Evolutionary conservation across 2,113 vertebrate species (phyloP).

Genomic region (Passer montanus): DNA sequence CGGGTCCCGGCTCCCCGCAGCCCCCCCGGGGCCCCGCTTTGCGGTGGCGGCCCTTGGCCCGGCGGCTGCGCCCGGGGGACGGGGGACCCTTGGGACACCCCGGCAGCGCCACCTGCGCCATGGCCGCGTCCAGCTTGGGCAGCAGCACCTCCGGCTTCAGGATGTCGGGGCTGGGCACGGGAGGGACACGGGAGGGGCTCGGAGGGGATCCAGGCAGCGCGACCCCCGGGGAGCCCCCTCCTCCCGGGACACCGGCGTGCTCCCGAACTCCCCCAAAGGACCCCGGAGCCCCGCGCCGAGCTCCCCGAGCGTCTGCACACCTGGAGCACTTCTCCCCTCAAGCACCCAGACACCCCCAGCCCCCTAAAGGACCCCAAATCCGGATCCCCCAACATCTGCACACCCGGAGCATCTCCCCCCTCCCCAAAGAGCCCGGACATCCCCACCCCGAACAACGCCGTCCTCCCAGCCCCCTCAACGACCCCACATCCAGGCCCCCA

Average conservation of each 20-base stretch:
- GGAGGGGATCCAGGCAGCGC: not conserved
- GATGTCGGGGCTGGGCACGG: conserved; percentile 85
- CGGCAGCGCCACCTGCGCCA: conserved; percentile 90
- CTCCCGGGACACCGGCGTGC: too few relatives aligned
- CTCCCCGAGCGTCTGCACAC: too few relatives aligned
- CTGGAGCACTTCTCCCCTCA: too few relatives aligned
- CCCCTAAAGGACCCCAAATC: not conserved
- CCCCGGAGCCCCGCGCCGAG: too few relatives aligned
- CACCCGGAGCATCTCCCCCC: not conserved
- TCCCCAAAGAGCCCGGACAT: not conserved
- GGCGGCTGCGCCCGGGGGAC: conserved; percentile 86
- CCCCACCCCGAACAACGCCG: too few relatives aligned
- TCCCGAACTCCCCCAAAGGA: too few relatives aligned
- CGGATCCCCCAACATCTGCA: not conserved
- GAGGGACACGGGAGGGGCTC: not conserved
- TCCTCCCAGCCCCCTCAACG: too few relatives aligned
- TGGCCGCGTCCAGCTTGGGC: conserved; percentile 89
- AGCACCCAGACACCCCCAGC: too few relatives aligned
- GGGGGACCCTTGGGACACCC: conserved; percentile 89
- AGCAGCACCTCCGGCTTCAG: conserved; percentile 92
- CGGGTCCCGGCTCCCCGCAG: conserved; percentile 79
- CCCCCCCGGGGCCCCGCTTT: conserved; percentile 85
- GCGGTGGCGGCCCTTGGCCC: conserved; percentile 88
- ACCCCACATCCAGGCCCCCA: too few relatives aligned
- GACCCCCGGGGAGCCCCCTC: not conserved